A percentile compares a stretch with the other conserved stretches of the same genome.
These are phyloP conservation scores for Conger conger DNA, from an alignment of 2,113 vertebrate species.

Conservation along the genomic window DNA sequence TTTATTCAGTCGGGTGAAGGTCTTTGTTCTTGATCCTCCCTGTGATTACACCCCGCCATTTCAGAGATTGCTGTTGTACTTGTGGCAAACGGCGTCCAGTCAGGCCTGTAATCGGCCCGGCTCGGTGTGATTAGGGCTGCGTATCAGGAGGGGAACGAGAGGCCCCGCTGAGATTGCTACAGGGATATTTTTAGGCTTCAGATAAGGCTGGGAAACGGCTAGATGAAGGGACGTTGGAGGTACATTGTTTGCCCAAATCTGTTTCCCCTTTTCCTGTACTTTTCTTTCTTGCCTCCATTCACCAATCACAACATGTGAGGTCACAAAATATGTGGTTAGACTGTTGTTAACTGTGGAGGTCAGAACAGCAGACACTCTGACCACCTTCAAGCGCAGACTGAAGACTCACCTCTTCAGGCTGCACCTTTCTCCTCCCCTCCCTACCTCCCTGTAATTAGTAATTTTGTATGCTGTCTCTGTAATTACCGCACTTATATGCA, in stretches of 20 bases:
- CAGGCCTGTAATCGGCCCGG: constrained; percentile 40
- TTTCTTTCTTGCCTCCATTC: neutral
- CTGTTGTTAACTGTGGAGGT: no score
- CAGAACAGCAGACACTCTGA: no score
- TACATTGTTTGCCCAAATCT: constrained; percentile 40
- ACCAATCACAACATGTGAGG: constrained; percentile 7
- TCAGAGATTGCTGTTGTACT: neutral
- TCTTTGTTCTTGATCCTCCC: neutral
- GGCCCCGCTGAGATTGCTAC: constrained; percentile 33
- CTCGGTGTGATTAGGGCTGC: constrained; percentile 40
- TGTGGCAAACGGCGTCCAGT: constrained; percentile 33
- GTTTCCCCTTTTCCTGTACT: neutral
- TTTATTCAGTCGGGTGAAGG: neutral
- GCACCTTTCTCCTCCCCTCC: no score
- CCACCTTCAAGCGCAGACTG: no score
- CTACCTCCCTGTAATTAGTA: no score
- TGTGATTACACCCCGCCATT: neutral
- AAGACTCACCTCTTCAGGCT: no score
- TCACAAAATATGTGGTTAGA: no score
- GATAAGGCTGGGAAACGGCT: neutral
- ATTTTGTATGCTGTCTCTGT: no score
- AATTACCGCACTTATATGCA: no score
- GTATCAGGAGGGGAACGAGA: constrained; percentile 38
- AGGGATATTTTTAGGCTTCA: constrained; percentile 32
- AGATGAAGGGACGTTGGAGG: constrained; percentile 33